These are phyloP conservation scores for Gymnocheta viridis DNA, from an alignment of 2,888 invertebrate genomes.

Conservation along the genomic window DNA sequence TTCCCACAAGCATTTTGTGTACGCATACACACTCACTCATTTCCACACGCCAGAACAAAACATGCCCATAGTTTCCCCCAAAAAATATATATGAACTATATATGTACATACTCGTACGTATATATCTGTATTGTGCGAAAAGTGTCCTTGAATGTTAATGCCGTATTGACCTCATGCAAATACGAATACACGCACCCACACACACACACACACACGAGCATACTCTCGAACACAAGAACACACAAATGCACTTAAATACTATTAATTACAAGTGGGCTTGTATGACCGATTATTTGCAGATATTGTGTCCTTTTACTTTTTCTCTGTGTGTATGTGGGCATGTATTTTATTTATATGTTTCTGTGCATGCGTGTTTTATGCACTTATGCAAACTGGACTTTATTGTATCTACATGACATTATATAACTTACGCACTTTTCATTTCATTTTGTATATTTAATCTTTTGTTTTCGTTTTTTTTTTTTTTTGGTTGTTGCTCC, in stretches of 20 bases:
- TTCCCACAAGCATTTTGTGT: too few species aligned
- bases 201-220: constrained; percentile 24
- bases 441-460: constrained; percentile 55
- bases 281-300: constrained; percentile 37
- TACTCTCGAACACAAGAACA: constrained; percentile 12
- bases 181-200: constrained; percentile 22
- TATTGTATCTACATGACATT: constrained; percentile 43
- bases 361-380: not conserved
- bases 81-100: not conserved
- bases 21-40: too few species aligned
- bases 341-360: not conserved
- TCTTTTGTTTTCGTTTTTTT: not conserved
- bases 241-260: constrained; percentile 39
- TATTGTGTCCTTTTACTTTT: constrained; percentile 30
- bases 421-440: constrained; percentile 67
- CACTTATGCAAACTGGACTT: constrained; percentile 1
- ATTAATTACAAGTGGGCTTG: constrained; percentile 50
- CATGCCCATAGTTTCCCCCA: not conserved
- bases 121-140: constrained; percentile 36
- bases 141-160: constrained; percentile 68
- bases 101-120: not conserved
- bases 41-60: not conserved
- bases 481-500: not conserved
- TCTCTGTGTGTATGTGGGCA: not conserved
- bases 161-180: constrained; percentile 64